Base-by-base conservation (phyloP, 1,140 invertebrate genomes). In the Leguminivora glycinivorella region DNA sequence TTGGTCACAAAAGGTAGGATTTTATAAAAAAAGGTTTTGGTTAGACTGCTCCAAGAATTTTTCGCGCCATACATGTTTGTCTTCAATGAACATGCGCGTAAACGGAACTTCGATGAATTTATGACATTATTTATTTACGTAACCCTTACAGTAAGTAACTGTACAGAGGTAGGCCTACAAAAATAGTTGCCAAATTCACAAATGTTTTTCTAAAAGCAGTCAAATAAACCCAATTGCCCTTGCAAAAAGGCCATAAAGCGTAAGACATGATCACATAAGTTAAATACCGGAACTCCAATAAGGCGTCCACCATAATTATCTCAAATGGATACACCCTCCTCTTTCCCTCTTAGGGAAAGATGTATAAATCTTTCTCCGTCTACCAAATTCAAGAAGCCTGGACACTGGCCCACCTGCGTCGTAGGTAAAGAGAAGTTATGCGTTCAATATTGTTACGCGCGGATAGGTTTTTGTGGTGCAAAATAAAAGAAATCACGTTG, bases 341-440 rank as follows among this genome's bases (percentile, higher is more conserved):
- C 66, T 12, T 34, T 67, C 66, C 17, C 31, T 24, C 66, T 7
- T 12, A 6, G 5, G 58, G 29, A 22, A 22, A 17, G 26, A 12
- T 17, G 5, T 29, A 63, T 63, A 63, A 63, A 63, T 63, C 58
- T 63, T 34, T 6, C 58, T 63, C 58, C 26, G 25, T 63, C 58
- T 71, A 63, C 67, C 69, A 67, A 75, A 71, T 81, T 75, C 68
- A 70, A 75, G 72, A 63, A 52, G 47, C 47, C 26, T 58, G 74
- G 68, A 56, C 73, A 63, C 67, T 56, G n/a, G 66, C 72, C 77
- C 79, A 83, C 75, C 82, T 83, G 81, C 69, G 75, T 70, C 78
- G 67, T 71, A 68, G 40, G 56, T 79, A 79, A 77, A 79, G 69
- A 78, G 75, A 79, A 84, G 78, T 84, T 84, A 84, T 84, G 81